A percentile compares a stretch with the other conserved stretches of the same genome.
Evolutionary conservation across 1,140 invertebrate species (phyloP).

Genomic region (Musca vetustissima): DNA sequence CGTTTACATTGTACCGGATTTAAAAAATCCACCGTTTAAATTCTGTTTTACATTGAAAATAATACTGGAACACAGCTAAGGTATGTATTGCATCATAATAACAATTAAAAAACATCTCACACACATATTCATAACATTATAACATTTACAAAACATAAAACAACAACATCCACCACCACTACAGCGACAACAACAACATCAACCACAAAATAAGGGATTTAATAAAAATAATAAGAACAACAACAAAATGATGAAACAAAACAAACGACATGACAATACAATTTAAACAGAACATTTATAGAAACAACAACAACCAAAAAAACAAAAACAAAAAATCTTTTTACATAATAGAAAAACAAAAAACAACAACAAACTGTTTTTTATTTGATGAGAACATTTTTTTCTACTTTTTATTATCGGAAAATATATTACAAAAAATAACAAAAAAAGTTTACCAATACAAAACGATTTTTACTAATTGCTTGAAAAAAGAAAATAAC

Average conservation of each 20-base stretch:
- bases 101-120: too few relatives aligned
- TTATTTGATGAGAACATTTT: conserved; percentile 3
- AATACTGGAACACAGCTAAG: too few relatives aligned
- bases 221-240: conserved; percentile 9
- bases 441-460: conserved; percentile 18
- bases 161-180: too few relatives aligned
- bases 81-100: too few relatives aligned
- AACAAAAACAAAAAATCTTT: background rate
- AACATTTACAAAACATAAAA: too few relatives aligned
- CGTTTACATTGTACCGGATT: too few relatives aligned
- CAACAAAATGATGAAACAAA: conserved; percentile 25
- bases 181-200: too few relatives aligned
- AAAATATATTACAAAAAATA: conserved; percentile 17
- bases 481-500: conserved; percentile 29
- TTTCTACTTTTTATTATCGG: conserved; percentile 19
- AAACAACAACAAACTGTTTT: background rate
- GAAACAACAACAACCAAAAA: conserved; percentile 7
- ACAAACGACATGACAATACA: conserved; percentile 5
- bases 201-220: background rate
- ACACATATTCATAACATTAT: too few relatives aligned
- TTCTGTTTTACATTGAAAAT: too few relatives aligned
- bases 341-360: background rate
- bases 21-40: too few relatives aligned
- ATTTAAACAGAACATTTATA: conserved; percentile 15
- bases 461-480: conserved; percentile 33